Base-by-base conservation (phyloP, 2,797 vertebrate species). In the Anisognathus igniventris region DNA sequence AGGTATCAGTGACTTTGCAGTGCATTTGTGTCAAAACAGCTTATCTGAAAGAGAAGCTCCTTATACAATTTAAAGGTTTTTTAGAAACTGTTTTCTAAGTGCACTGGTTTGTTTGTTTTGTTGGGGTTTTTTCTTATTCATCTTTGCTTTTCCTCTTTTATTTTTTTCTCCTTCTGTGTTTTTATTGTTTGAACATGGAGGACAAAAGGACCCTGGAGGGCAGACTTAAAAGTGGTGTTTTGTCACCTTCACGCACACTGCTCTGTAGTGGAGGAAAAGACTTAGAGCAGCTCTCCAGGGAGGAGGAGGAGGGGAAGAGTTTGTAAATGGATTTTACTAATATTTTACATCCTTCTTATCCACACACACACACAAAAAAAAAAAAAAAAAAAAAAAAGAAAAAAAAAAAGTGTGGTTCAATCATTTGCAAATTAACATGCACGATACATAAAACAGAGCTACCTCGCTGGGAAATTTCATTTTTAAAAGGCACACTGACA, bases 161-260 rank as follows among this genome's bases (percentile, higher is more conserved):
- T 23, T 48, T 71, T 37, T 28, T 33, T 12, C 12, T 39, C 15
- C 6, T 70, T 70, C 48, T 51, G 30, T 61, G 14, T 56, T 93
- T 89, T 92, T 75, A 54, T 88, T 90, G 17, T 93, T 95, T 95
- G 56, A 90, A 58, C 73, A 75, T 44, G 74, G 93, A 94, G 77
- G 86, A 92, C 48, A 89, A 89, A 93, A 80, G 3, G 4, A 37
- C 78, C 37, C 62, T 64, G 37, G 54, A 95, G 86, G 74, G 51
- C 47, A 80, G 50, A 62, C 56, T 91, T 95, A 51, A 92, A 95
- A 92, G 91, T 50, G 51, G 27, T 87, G n/a, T 93, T 96, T 94
- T 94, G 88, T 95, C 88, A 95, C 82, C 82, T 92, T 95, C 85
- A 66, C 37, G 62, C 37, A 57, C 57, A 73, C 21, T 64, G 25